Conservation (phyloP, 2,888 invertebrate species). For the Polyommatus iphigenia region DNA sequence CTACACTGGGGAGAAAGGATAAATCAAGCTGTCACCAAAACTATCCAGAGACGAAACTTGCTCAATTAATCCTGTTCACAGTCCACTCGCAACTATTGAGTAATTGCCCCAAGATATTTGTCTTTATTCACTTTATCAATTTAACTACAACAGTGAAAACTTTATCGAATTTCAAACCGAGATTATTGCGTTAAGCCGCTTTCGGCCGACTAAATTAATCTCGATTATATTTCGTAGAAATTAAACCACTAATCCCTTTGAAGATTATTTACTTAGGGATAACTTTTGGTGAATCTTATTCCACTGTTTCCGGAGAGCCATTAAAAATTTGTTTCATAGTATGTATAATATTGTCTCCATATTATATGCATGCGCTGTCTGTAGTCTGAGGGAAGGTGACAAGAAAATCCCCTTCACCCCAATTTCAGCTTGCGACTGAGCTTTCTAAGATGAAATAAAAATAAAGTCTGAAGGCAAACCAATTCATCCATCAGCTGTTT, state of each 20-base stretch:
- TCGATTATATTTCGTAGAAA: background rate
- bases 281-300: slow-evolving; percentile 1
- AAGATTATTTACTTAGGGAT: background rate
- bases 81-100: slow-evolving; percentile 25
- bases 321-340: background rate
- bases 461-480: background rate
- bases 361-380: too few species aligned
- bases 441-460: background rate
- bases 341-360: background rate
- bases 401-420: background rate
- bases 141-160: slow-evolving; percentile 12
- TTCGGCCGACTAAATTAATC: background rate
- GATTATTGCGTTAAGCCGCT: background rate
- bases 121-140: slow-evolving; percentile 19
- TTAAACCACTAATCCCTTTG: background rate
- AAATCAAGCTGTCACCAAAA: slow-evolving; percentile 32
- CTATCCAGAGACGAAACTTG: slow-evolving; percentile 34
- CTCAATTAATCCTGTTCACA: slow-evolving; percentile 33
- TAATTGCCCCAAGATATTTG: slow-evolving; percentile 28
- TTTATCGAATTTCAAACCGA: slow-evolving; percentile 14
- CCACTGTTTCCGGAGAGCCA: background rate
- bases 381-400: background rate
- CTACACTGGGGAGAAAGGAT: background rate
- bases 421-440: background rate
- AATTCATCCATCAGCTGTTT: background rate